These are phyloP conservation scores for Aselliscus stoliczkanus DNA, from an alignment of 2,797 vertebrate genomes.

Conservation along the genomic window DNA sequence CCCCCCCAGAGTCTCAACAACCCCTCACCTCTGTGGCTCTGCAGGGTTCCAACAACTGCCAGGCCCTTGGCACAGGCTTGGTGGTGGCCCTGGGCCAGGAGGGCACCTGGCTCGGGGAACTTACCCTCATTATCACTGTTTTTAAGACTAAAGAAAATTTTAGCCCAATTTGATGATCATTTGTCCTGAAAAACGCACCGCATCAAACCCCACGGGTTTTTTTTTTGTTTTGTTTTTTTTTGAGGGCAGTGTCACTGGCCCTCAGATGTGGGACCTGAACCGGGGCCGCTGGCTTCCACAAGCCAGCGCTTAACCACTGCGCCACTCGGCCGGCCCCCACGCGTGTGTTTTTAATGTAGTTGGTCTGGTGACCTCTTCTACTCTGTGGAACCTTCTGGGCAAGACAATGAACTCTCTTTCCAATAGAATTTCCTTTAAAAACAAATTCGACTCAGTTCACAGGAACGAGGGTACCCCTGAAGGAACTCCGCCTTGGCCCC, in stretches of 20 bases:
- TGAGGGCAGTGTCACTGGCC: too few relatives aligned
- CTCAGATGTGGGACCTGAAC: too few relatives aligned
- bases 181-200: neutral
- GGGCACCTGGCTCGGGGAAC: neutral
- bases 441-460: neutral
- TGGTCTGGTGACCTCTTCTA: neutral
- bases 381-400: neutral
- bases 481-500: neutral
- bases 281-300: too few relatives aligned
- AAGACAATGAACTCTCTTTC: neutral
- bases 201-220: neutral
- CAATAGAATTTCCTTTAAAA: neutral
- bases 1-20: neutral
- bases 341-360: neutral
- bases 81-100: fast-evolving
- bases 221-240: too few relatives aligned
- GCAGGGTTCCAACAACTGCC: too few relatives aligned
- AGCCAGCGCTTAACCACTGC: too few relatives aligned
- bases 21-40: fast-evolving
- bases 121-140: neutral
- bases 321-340: too few relatives aligned
- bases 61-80: neutral
- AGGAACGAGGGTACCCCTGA: neutral
- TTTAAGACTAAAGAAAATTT: neutral
- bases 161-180: neutral